A percentile compares a stretch with the other conserved stretches of the same genome.
These are phyloP conservation scores for Graptemys geographica DNA, from an alignment of 2,797 vertebrate genomes.

Conservation along the genomic window DNA sequence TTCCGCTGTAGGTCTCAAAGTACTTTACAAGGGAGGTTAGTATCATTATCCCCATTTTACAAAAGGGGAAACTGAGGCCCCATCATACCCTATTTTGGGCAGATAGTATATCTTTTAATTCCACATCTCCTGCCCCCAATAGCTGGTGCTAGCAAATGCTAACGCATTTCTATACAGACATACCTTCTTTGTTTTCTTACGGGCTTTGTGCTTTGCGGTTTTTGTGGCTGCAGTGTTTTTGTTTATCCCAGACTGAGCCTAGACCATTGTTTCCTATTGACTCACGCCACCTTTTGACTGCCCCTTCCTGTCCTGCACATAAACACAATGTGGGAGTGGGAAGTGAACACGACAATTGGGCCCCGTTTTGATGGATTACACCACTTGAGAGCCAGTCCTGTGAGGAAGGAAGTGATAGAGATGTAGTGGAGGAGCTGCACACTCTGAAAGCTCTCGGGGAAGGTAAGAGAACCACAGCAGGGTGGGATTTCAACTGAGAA, in stretches of 20 bases:
- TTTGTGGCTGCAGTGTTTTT: constrained; percentile 34
- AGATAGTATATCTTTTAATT: constrained; percentile 22
- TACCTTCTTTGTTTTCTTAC: neutral
- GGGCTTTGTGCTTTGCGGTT: fast-evolving
- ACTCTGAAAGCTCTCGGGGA: fast-evolving
- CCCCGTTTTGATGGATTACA: fast-evolving
- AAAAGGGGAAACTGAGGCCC: neutral
- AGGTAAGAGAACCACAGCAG: fast-evolving
- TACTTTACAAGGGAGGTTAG: too few species aligned
- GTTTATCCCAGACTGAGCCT: constrained; percentile 51
- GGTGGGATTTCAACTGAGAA: neutral
- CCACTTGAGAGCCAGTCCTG: fast-evolving
- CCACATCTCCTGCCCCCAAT: constrained; percentile 8
- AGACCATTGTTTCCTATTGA: constrained; percentile 75
- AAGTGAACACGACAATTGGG: constrained; percentile 3
- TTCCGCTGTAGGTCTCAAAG: too few species aligned
- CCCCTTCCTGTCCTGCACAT: constrained; percentile 75
- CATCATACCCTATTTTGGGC: constrained; percentile 60
- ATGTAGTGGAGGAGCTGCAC: fast-evolving
- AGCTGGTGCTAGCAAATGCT: constrained; percentile 55
- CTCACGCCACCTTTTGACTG: constrained; percentile 48
- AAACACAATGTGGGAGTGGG: constrained; percentile 50
- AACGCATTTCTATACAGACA: fast-evolving
- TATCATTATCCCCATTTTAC: too few species aligned
- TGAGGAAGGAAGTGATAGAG: neutral